Evolutionary conservation across 1,140 invertebrate species (phyloP).

Genomic region (Brachionus sp.): DNA sequence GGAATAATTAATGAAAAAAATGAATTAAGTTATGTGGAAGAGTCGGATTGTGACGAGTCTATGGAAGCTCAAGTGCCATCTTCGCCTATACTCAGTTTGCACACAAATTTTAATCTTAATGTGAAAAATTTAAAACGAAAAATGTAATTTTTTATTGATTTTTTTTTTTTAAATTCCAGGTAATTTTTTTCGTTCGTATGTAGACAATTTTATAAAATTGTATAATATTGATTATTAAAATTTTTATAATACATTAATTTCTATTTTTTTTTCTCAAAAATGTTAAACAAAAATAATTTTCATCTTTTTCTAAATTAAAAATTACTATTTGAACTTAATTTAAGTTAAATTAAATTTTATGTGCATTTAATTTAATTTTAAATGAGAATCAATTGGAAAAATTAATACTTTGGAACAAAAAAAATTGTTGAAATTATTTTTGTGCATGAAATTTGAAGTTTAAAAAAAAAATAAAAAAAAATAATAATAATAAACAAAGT

Average conservation of each 20-base stretch:
- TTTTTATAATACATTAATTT: neutral
- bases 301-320: too few species aligned
- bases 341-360: too few species aligned
- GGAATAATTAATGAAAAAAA: neutral
- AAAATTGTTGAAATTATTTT: too few species aligned
- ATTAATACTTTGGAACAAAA: too few species aligned
- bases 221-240: neutral
- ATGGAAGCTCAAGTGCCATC: neutral
- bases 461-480: too few species aligned
- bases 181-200: neutral
- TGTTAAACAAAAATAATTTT: too few species aligned
- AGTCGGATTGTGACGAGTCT: neutral
- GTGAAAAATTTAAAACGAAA: constrained; percentile 12
- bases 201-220: constrained; percentile 2
- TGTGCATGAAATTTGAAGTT: too few species aligned
- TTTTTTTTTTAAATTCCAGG: neutral
- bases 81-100: neutral
- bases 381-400: too few species aligned
- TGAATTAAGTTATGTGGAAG: constrained; percentile 6
- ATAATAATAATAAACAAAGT: neutral
- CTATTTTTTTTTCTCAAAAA: too few species aligned
- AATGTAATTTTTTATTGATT: neutral
- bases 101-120: neutral
- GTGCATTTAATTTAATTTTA: too few species aligned
- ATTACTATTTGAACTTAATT: too few species aligned